Evolutionary conservation across 2,888 invertebrate genomes (phyloP).

Genomic region (Andrena dorsata): DNA sequence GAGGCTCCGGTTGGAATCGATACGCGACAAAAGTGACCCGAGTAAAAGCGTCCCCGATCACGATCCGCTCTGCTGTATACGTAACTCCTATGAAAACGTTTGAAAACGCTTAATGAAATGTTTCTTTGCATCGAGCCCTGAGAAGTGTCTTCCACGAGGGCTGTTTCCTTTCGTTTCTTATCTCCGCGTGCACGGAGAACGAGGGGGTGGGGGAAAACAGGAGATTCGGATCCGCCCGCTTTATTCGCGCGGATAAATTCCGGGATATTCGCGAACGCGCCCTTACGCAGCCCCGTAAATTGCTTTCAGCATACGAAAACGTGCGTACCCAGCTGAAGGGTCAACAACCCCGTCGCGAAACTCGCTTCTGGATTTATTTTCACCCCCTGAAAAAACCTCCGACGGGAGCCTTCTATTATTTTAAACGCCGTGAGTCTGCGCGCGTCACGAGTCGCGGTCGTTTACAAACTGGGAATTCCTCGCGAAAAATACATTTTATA

Average conservation of each 20-base stretch:
- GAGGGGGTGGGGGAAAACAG: slow-evolving; percentile 25
- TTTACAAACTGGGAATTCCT: neutral
- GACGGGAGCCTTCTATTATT: slow-evolving; percentile 33
- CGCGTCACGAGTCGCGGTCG: slow-evolving; percentile 15
- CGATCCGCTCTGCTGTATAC: neutral
- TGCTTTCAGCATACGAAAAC: slow-evolving; percentile 54
- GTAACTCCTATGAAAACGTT: neutral
- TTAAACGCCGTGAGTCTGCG: slow-evolving; percentile 21
- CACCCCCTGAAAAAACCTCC: slow-evolving; percentile 10
- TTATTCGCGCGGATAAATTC: slow-evolving; percentile 40
- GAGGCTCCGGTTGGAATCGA: slow-evolving; percentile 9
- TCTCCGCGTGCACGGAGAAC: neutral
- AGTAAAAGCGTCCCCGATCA: neutral
- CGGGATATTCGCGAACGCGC: slow-evolving; percentile 46
- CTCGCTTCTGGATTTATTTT: slow-evolving; percentile 55
- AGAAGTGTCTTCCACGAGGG: neutral
- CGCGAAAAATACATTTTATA: neutral
- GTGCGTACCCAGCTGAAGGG: slow-evolving; percentile 46
- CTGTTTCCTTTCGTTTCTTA: too few relatives aligned
- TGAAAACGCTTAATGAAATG: neutral
- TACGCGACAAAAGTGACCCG: neutral
- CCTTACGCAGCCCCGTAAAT: slow-evolving; percentile 53
- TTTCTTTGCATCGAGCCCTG: neutral
- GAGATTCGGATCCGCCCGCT: neutral
- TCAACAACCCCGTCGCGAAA: slow-evolving; percentile 60